Base-by-base conservation (phyloP, 2,113 vertebrate genomes). In the Trochalopteron elliotii region DNA sequence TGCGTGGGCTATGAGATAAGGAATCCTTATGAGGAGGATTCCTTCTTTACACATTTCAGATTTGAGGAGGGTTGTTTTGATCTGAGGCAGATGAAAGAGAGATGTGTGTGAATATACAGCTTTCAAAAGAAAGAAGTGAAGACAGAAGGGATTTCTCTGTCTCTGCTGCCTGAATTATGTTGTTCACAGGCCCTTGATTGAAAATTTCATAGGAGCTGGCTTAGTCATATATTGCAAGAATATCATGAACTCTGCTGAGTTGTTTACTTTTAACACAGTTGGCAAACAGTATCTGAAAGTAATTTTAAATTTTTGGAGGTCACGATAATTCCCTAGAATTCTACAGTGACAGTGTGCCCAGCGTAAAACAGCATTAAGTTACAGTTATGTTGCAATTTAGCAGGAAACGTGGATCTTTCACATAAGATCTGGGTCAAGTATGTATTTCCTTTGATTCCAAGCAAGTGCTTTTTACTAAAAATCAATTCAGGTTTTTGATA, bases 361-460 rank as follows among this genome's bases (percentile, higher is more conserved):
- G 17, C 19, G 18, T 83, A 72, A 72, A 94, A 37, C 68, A 83
- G n/a, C 39, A 19, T 45, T 49, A 49, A 79, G 37, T 53, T 76
- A 27, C 45, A 8, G 9, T 59, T 67, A 44, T 50, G 67, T 83
- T 93, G 89, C 80, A 89, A 35, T 80, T 94, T 23, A 74, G 47
- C 55, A 74, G 76, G 79, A 94, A 94, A 80, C 10, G 2, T 76
- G 20, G 5, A 74, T 53, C 42, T 93, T 56, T 83, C 53, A 61
- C 57, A 3, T 56, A 80, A 52, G 25, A 68, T 94, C 90, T 88
- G 74, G 49, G 65, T 94, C 87, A 87, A 91, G 49, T 68, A 19
- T 40, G 15, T 64, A 50, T 85, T 96, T 94, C 57, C 59, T 90
- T 97, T 72, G 88, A 50, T 83, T 86, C 42, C 71, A 70, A 60